Conservation (phyloP, 1,140 invertebrate species). For the Ganaspis sp. region DNA sequence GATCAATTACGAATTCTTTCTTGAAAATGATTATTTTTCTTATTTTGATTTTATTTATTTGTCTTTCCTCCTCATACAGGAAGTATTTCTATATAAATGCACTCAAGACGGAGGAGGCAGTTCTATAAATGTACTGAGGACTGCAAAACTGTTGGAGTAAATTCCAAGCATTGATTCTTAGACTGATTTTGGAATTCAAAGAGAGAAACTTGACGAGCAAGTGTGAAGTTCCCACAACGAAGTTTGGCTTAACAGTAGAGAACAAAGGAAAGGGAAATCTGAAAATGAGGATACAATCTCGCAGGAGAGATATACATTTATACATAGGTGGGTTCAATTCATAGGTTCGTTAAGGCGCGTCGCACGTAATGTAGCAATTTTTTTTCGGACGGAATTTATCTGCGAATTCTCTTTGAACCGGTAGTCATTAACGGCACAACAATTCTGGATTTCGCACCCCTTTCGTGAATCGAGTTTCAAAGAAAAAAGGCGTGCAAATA, state of each 20-base stretch:
- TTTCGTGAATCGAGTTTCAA: conserved; percentile 7
- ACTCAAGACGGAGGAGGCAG: too few species aligned
- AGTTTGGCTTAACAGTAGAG: not conserved
- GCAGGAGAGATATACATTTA: not conserved
- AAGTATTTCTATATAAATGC: too few species aligned
- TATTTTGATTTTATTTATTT: too few species aligned
- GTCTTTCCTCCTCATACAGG: too few species aligned
- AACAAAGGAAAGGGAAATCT: not conserved
- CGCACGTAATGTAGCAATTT: not conserved
- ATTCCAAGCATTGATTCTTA: too few species aligned
- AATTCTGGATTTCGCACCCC: conserved; percentile 4
- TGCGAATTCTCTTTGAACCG: not conserved
- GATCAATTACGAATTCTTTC: too few species aligned
- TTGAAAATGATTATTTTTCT: too few species aligned
- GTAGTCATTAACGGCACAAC: conserved; percentile 1
- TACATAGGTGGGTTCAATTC: not conserved
- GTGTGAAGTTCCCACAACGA: not conserved
- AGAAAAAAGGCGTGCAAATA: not conserved
- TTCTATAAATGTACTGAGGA: too few species aligned
- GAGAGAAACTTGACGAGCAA: not conserved
- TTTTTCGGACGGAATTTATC: not conserved
- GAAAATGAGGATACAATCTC: not conserved
- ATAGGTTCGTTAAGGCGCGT: not conserved
- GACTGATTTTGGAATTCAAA: too few species aligned
- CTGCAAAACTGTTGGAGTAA: too few species aligned